phyloP scores from a whole-genome alignment of 2,113 vertebrate genomes.

The Orientallactaga bullata region DNA sequence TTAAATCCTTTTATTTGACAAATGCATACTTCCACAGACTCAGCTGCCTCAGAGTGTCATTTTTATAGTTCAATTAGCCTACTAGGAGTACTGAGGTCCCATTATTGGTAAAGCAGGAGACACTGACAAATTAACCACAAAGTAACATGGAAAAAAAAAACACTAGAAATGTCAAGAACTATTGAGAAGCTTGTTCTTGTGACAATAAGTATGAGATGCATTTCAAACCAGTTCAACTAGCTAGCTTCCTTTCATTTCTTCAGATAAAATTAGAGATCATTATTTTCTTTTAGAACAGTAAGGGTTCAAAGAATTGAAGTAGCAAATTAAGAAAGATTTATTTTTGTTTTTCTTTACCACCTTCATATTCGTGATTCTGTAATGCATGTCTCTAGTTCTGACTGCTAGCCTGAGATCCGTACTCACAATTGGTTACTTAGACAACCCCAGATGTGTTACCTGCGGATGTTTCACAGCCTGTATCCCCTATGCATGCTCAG shows the following conservation, averaged over 20 bases:
- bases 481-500: not conserved
- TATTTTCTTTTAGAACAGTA: not conserved
- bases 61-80: conserved; percentile 69
- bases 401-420: not conserved
- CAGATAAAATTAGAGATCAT: not conserved
- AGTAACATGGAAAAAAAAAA: conserved; percentile 14
- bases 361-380: not conserved
- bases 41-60: conserved; percentile 53
- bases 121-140: conserved; percentile 66
- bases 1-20: conserved; percentile 79
- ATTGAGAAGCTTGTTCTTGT: not conserved
- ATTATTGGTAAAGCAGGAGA: conserved; percentile 54
- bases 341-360: not conserved
- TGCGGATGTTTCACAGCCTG: not conserved
- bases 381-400: not conserved
- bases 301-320: no score
- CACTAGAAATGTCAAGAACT: conserved; percentile 58
- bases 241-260: not conserved
- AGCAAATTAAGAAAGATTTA: not conserved
- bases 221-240: not conserved
- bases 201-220: not conserved
- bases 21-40: conserved; percentile 66
- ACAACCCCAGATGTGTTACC: not conserved
- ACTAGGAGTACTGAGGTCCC: not conserved
- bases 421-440: not conserved